These are phyloP conservation scores for Acheta domesticus DNA, from an alignment of 2,888 invertebrate species.

Conservation along the genomic window DNA sequence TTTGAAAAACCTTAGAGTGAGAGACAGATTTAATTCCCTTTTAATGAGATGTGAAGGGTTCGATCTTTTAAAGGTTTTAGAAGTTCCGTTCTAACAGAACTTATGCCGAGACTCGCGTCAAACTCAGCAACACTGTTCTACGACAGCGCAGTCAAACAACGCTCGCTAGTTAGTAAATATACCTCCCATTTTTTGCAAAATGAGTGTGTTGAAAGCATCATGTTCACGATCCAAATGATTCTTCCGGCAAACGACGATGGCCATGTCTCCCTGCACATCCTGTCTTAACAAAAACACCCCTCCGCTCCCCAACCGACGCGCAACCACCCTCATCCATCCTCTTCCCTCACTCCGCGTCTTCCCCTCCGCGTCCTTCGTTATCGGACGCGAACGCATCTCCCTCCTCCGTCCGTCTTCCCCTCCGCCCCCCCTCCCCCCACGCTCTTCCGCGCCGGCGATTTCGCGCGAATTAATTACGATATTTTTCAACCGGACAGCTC, in stretches of 20 bases:
- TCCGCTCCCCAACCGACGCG: neutral
- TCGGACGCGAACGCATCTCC: neutral
- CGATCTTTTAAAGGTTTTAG: no score
- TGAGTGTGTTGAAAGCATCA: no score
- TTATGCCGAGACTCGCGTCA: no score
- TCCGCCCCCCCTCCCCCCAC: neutral
- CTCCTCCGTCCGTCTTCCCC: neutral
- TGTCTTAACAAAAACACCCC: neutral
- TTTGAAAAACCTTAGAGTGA: no score
- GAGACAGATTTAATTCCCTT: no score
- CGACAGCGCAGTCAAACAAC: no score
- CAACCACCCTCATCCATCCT: neutral
- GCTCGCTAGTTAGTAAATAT: no score
- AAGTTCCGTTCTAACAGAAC: no score
- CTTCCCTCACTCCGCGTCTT: neutral
- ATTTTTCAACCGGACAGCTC: neutral
- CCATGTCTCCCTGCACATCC: neutral
- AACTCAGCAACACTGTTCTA: no score
- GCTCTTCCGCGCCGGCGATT: neutral
- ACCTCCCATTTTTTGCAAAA: no score
- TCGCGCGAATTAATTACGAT: conserved; percentile 18
- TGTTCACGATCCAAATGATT: no score
- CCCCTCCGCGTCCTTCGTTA: neutral
- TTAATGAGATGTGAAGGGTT: no score
- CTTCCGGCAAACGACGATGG: neutral